Base-by-base conservation (phyloP, 2,113 vertebrate species). In the Thryonomys swinderianus region DNA sequence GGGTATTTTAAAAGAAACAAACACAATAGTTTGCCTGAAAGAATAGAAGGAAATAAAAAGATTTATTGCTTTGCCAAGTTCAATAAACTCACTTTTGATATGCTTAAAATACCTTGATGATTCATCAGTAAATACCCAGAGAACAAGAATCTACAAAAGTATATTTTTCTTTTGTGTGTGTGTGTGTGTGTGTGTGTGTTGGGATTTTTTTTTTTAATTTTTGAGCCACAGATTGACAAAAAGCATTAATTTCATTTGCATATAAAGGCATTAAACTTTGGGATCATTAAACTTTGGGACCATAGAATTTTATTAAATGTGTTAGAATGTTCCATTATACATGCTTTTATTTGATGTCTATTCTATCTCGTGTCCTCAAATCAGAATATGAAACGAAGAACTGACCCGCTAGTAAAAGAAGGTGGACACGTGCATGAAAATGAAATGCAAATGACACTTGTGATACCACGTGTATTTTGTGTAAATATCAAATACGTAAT, bases 1-100 rank as follows among this genome's bases (percentile, higher is more conserved):
- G n/a, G n/a, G n/a, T n/a, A 7, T 55, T 93, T 71, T 61, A 87
- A 91, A 76, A 82, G 61, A 92, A n/a, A 93, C 20, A 95, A 71
- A 91, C 18, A 23, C 32, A 93, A 10, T 6, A 57, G 61, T 59
- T 83, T 84, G 1, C 79, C 84, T 94, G 45, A 34, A 45, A 90
- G 40, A 81, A 71, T 76, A 93, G 42, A 79, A 84, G 23, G 67
- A 95, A 76, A 83, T 83, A 80, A 59, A 67, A 13, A 34, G 82
- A 84, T 40, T 34, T 66, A 90, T 82, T 37, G 57, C n/a, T 71
- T 55, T 80, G 53, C 59, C 83, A 93, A 89, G 59, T 86, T 95
- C 51, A 82, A 61, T 69, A 88, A 67, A 82, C 82, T 91, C 86
- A 82, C 45, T 76, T 96, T 88, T 80, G 42, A 79, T 67, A 79